Evolutionary conservation across 2,888 invertebrate species (phyloP).

Genomic region (Caenorhabditis uteleia): DNA sequence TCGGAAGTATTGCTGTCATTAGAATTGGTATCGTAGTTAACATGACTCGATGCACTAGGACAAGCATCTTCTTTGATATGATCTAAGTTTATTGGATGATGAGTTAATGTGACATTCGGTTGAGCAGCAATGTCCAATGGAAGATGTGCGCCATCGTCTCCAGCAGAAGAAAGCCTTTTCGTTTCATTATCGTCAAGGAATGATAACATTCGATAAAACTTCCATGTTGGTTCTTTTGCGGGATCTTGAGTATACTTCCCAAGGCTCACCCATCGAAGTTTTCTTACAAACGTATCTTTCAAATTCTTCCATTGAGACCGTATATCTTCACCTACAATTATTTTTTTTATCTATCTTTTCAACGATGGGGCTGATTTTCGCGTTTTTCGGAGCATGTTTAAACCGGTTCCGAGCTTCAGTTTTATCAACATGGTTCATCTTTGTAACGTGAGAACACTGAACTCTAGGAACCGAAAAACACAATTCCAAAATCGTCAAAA

Average conservation of each 20-base stretch:
- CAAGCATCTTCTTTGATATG: not conserved
- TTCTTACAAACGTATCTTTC: conserved; percentile 56
- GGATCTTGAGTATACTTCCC: conserved; percentile 53
- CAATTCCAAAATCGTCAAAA: too few relatives aligned
- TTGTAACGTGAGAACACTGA: too few relatives aligned
- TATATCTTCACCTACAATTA: conserved; percentile 46
- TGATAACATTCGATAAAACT: conserved; percentile 51
- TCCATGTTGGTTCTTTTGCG: conserved; percentile 56
- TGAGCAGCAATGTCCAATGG: conserved; percentile 8
- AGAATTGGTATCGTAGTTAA: conserved; percentile 24
- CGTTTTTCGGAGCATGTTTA: too few relatives aligned
- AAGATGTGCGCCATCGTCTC: conserved; percentile 4
- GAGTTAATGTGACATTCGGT: not conserved
- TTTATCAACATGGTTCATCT: too few relatives aligned
- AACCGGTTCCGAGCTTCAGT: too few relatives aligned
- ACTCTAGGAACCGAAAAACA: too few relatives aligned
- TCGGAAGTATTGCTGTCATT: conserved; percentile 35
- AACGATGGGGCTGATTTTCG: too few relatives aligned
- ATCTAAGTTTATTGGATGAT: not conserved
- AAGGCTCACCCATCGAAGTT: conserved; percentile 52
- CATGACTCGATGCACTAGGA: not conserved
- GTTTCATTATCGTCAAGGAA: conserved; percentile 51
- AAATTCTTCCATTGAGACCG: conserved; percentile 58
- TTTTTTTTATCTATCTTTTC: not conserved
- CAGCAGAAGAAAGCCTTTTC: conserved; percentile 7